These are phyloP conservation scores for Neoascia interrupta DNA, from an alignment of 2,888 invertebrate species.

Conservation along the genomic window DNA sequence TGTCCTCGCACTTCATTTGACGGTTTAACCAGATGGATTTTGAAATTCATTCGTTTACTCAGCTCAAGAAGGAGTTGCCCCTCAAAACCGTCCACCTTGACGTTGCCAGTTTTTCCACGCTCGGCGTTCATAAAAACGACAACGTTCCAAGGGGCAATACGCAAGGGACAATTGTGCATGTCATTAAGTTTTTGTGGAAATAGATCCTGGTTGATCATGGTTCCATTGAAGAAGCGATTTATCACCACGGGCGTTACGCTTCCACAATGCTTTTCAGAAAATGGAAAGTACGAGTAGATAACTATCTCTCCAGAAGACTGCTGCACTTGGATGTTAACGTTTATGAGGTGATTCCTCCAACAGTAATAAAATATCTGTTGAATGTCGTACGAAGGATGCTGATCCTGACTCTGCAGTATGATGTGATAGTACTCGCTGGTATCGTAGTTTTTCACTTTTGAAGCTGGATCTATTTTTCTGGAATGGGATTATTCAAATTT, in stretches of 20 bases:
- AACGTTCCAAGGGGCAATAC: slow-evolving; percentile 65
- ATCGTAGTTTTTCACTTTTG: no score
- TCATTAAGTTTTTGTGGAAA: slow-evolving; percentile 73
- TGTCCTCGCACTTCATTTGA: no score
- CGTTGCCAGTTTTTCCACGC: slow-evolving; percentile 3
- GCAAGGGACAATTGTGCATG: no score
- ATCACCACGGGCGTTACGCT: slow-evolving; percentile 61
- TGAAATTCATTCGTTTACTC: slow-evolving; percentile 71
- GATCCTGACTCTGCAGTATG: slow-evolving; percentile 72
- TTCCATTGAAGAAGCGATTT: no score
- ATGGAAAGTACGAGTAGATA: slow-evolving; percentile 74
- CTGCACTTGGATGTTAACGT: no score
- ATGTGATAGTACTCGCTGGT: no score
- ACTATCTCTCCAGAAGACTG: slow-evolving; percentile 72
- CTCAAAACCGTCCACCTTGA: no score
- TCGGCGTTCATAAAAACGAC: slow-evolving; percentile 69
- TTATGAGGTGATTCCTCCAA: no score
- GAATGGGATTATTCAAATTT: neutral
- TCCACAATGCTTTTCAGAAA: slow-evolving; percentile 67
- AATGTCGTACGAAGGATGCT: slow-evolving; percentile 69
- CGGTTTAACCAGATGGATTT: slow-evolving; percentile 43
- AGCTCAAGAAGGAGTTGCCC: slow-evolving; percentile 69
- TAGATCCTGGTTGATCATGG: slow-evolving; percentile 64
- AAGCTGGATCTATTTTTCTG: slow-evolving; percentile 72
- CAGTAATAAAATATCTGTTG: no score